Percentiles rank a stretch among this genome's conserved stretches.
phyloP scores from a whole-genome alignment of 2,113 vertebrate species.

The Trichechus manatus region DNA sequence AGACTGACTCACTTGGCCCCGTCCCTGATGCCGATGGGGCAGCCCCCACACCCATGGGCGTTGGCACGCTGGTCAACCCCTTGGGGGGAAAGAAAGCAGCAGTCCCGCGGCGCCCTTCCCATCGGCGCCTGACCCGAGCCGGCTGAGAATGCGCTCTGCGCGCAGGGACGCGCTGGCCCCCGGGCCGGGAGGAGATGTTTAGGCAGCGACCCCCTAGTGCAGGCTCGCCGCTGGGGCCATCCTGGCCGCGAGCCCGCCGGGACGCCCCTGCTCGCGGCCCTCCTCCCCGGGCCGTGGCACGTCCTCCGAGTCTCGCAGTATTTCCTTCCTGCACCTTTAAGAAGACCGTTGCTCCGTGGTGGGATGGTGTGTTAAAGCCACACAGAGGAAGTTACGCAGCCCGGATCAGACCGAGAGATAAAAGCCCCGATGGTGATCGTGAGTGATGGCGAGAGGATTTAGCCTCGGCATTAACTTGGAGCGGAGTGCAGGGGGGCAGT shows the following conservation, averaged over 20 bases:
- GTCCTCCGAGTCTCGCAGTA: constrained; percentile 73
- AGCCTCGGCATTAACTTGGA: constrained; percentile 92
- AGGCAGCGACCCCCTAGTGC: constrained; percentile 64
- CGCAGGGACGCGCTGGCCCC: constrained; percentile 51
- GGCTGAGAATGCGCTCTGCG: constrained; percentile 58
- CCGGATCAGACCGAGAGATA: constrained; percentile 93
- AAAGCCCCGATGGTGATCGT: constrained; percentile 95
- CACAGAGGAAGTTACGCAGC: constrained; percentile 94
- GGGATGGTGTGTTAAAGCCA: constrained; percentile 89
- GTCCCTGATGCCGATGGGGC: constrained; percentile 69
- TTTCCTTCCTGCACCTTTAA: constrained; percentile 92
- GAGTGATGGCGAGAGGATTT: constrained; percentile 95
- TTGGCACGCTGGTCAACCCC: constrained; percentile 34
- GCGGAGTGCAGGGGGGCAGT: constrained; percentile 83
- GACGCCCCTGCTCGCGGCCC: constrained; percentile 47
- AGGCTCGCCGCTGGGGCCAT: constrained; percentile 53
- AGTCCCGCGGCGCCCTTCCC: background rate
- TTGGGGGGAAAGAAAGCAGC: constrained; percentile 33
- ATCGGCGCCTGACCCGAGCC: constrained; percentile 53
- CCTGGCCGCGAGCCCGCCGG: constrained; percentile 63
- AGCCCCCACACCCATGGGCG: constrained; percentile 67
- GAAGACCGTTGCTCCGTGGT: constrained; percentile 87
- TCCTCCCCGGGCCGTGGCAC: constrained; percentile 67
- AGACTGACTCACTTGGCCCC: constrained; percentile 65
- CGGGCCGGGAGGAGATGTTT: constrained; percentile 70